Percentiles rank a stretch among this genome's conserved stretches.
Conservation (phyloP, 2,797 vertebrate genomes). For the Mus spretus region DNA sequence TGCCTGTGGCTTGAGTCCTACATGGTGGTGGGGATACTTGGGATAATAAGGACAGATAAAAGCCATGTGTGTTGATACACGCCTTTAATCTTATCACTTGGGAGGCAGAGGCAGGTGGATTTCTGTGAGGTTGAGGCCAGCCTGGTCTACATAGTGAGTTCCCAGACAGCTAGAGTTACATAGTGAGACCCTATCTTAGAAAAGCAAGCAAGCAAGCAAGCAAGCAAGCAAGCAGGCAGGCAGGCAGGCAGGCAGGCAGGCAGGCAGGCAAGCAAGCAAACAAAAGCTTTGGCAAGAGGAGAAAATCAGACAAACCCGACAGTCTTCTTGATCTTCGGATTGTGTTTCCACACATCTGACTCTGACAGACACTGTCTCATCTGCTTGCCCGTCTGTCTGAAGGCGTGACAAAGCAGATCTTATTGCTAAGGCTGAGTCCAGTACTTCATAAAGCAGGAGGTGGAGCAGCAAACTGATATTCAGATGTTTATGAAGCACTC, state of each 20-base stretch:
- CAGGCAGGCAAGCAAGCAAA: neutral
- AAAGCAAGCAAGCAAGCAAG: neutral
- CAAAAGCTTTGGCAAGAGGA: neutral
- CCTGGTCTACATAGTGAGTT: neutral
- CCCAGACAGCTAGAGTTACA: too few relatives aligned
- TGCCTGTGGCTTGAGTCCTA: neutral
- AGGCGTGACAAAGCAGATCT: neutral
- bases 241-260: neutral
- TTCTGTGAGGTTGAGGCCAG: neutral
- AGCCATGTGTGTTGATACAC: neutral
- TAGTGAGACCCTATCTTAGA: neutral
- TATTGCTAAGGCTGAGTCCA: neutral
- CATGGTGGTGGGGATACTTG: neutral
- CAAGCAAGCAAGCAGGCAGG: neutral
- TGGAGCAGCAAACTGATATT: accelerated
- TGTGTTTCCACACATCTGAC: neutral
- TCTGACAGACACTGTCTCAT: neutral
- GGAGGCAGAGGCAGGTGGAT: neutral
- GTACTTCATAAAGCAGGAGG: neutral
- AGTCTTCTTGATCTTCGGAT: neutral
- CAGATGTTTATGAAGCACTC: accelerated
- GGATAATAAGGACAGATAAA: neutral
- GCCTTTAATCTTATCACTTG: too few relatives aligned
- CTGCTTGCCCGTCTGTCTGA: neutral
- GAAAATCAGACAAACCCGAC: neutral